Evolutionary conservation across 1,140 invertebrate species (phyloP), one percentile per base, ranked within the genome.

Genomic region (Zaprionus africanus): DNA sequence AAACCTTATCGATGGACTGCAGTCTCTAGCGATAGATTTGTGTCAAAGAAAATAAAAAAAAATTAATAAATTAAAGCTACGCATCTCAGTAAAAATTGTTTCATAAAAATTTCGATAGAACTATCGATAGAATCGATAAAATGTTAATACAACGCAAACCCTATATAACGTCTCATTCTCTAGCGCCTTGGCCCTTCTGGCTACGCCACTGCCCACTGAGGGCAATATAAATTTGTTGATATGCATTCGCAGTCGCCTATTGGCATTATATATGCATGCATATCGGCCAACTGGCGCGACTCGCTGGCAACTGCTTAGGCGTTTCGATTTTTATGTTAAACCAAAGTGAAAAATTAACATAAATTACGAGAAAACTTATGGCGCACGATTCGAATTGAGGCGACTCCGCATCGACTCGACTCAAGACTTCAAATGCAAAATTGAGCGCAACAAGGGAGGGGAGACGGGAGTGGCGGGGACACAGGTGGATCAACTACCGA

Each of bases 301-400:
- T 17, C 71, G 43, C 82, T 77, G 83, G 83, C 82, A 71, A 90
- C 81, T 88, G 84, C 84, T 84, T 88, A 76, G 84, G 84, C 84
- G 84, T 88, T 90, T 71, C 64, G 68, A 79, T 68, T 69, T 77
- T 79, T 82, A 62, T 86, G 83, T 75, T 82, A 74, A 86, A 58
- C 59, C 69, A 77, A 81, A 78, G 78, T 83, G 72, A 88, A 90
- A 84, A 81, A 88, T 88, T 83, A 78, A 84, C 84, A 88, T 88
- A 88, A 90, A 88, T 84, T 88, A 88, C 81, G 69, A 73, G 74
- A 72, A 88, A 82, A 64, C 67, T 59, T 75, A 74, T 69, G 72
- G 72, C 72, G 72, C 72, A 75, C 61, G 60, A 71, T 71, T 59
- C 62, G 46, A 56, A 26, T 64, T 41, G 51, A 49, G 38, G 28